A percentile compares a stretch with the other conserved stretches of the same genome.
phyloP scores from a whole-genome alignment of 2,797 vertebrate species.

The Galagoides demidoff region DNA sequence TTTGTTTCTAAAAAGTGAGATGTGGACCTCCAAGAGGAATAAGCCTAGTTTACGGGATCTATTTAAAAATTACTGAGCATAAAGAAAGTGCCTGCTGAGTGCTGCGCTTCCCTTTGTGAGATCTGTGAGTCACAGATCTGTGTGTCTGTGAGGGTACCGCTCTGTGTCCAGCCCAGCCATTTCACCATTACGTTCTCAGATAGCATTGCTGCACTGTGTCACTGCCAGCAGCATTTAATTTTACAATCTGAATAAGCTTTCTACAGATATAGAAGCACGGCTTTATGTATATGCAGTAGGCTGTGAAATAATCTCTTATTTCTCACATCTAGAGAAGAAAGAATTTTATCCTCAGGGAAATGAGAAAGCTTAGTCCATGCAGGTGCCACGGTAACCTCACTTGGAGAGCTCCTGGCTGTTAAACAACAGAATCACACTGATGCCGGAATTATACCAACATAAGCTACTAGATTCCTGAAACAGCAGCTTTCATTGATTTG shows the following conservation, averaged over 20 bases:
- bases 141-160: not conserved
- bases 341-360: not conserved
- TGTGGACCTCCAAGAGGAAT: not conserved
- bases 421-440: not conserved
- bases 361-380: not conserved
- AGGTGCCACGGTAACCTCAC: not conserved
- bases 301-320: not conserved
- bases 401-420: not conserved
- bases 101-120: fast-evolving
- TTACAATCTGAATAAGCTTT: not conserved
- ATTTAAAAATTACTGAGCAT: not conserved
- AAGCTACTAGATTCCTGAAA: not conserved
- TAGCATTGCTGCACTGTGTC: not conserved
- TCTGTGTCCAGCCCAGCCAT: not conserved
- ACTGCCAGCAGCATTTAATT: not conserved
- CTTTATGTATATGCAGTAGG: not conserved
- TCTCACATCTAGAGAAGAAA: conserved; percentile 30
- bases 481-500: not conserved
- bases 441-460: not conserved
- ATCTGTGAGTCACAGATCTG: not conserved
- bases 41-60: not conserved
- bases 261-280: not conserved
- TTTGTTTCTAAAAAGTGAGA: not conserved
- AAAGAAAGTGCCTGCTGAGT: too few species aligned
- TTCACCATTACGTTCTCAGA: not conserved